phyloP scores from a whole-genome alignment of 2,113 vertebrate genomes.

The Phalacrocorax aristotelis region DNA sequence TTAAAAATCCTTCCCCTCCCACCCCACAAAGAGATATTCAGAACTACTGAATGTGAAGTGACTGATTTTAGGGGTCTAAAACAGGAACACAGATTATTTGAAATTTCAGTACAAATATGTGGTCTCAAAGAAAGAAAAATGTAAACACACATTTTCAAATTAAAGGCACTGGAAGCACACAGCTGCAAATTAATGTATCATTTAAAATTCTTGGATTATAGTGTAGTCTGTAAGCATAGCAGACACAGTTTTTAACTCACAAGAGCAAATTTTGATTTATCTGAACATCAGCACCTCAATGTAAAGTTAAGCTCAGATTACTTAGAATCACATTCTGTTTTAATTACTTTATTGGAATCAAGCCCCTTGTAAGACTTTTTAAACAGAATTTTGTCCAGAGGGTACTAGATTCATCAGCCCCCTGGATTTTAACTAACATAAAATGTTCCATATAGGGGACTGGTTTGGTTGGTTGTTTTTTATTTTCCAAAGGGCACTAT shows the following conservation, averaged over 20 bases:
- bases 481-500: background rate
- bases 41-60: background rate
- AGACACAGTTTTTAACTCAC: background rate
- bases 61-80: background rate
- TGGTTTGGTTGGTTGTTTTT: background rate
- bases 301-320: background rate
- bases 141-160: background rate
- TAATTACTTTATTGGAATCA: background rate
- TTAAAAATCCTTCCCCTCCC: background rate
- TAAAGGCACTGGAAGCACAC: background rate
- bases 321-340: background rate
- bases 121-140: background rate
- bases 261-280: conserved; percentile 11
- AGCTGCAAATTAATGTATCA: background rate
- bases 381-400: background rate
- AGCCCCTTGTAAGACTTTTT: background rate
- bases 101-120: background rate
- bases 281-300: background rate
- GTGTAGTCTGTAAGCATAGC: background rate
- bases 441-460: background rate
- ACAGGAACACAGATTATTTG: background rate
- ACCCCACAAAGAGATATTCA: background rate
- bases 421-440: background rate
- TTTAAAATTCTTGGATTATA: background rate
- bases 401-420: background rate